Evolutionary conservation across 1,140 invertebrate genomes (phyloP), one percentile per base, ranked within the genome.

Genomic region (Lepidurus packardi): DNA sequence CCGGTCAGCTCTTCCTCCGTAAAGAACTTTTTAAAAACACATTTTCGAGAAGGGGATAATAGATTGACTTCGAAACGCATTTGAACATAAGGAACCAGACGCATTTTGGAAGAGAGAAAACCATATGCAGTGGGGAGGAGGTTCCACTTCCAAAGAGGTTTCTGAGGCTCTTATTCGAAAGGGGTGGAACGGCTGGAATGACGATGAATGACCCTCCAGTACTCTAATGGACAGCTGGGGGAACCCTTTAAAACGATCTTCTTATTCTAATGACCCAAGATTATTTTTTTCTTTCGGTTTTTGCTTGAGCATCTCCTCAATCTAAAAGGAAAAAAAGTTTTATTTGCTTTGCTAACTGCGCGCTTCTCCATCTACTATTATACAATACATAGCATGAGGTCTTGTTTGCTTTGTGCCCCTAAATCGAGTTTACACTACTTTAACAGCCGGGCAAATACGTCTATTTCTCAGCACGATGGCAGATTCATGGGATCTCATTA

Each of bases 171-270:
- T 65, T n/a, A 65, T 65, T 65, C 53, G 53, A 65, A 65, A 65
- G 53, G 53, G 53, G 53, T 65, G 53, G 53, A 65, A 34, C 34
- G 34, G 34, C 34, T 34, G 53, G 53, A 65, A 65, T 65, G 53
- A 65, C 53, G 53, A 65, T 65, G 53, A 65, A 65, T 65, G 53
- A 65, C 53, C 53, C 53, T 65, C 16, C 53, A n/a, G 53, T 13
- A 65, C 53, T 16, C 16, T 65, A 65, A 65, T 65, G 53, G 53
- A 65, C 53, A 65, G 53, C 53, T 21, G 16, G 5, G 6, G 16
- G 16, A 21, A 65, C 53, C 53, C 53, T 65, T 16, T 65, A 7
- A 65, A 65, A 21, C 16, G 53, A 16, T 65, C 21, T 13, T 65
- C 47, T 65, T 65, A 65, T 65, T 65, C 53, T 65, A 65, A 65